Conservation (phyloP, 2,113 vertebrate genomes). For the Pedionomus torquatus region DNA sequence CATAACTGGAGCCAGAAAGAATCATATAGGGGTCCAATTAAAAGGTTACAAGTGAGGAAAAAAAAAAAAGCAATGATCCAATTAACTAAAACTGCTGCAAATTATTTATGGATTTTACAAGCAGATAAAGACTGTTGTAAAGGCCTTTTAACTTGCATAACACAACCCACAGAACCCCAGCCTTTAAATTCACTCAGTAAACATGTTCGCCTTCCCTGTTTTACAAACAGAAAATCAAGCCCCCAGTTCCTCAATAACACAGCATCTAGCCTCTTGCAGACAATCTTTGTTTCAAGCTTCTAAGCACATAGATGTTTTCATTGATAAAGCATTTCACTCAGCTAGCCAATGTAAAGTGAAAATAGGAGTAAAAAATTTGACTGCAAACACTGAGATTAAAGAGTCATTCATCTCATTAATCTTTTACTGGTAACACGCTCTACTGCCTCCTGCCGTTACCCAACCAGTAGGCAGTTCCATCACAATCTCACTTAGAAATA, state of each 20-base stretch:
- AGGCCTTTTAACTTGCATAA: neutral
- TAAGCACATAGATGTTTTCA: neutral
- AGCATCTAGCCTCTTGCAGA: neutral
- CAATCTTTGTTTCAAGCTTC: neutral
- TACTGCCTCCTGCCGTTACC: neutral
- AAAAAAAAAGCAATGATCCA: neutral
- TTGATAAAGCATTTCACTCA: neutral
- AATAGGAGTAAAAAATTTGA: neutral
- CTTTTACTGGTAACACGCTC: neutral
- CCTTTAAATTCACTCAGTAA: neutral
- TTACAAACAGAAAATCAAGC: neutral
- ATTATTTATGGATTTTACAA: neutral
- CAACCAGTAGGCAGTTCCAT: neutral
- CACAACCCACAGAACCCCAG: neutral
- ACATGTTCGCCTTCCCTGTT: neutral
- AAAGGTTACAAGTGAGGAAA: neutral
- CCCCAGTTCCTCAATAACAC: fast-evolving
- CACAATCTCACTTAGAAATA: neutral
- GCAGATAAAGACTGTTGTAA: neutral
- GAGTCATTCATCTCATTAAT: slow-evolving; percentile 19
- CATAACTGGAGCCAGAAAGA: neutral
- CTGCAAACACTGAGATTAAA: neutral
- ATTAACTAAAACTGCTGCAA: neutral
- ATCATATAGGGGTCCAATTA: neutral
- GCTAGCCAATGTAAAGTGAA: neutral